Base-by-base conservation (phyloP, 2,797 vertebrate species). In the Acanthurus leucopareius region DNA sequence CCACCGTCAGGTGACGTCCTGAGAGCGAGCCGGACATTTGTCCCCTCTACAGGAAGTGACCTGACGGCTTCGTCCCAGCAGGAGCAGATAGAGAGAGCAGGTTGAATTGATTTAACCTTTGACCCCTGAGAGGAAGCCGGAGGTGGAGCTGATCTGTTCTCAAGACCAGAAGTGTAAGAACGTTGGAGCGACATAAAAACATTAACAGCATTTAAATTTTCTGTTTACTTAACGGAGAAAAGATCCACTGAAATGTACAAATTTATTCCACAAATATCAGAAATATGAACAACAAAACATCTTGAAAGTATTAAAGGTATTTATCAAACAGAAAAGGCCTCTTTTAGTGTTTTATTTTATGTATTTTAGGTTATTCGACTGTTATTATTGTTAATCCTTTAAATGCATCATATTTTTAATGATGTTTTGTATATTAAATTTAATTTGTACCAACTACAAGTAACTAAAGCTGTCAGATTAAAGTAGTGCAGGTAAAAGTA, bases 31-130 rank as follows among this genome's bases (percentile, higher is more conserved):
- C 16, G 81, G 81, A 91, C 91, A 91, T 94, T 78, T 91, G 89
- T 93, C 88, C 88, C 79, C 28, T 32, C 83, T 68, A 83, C 83
- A 93, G 92, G 93, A 95, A 92, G 88, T 90, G 89, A 84, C 67
- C 78, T 80, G 82, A 79, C 49, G 74, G 76, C 76, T 85, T 83
- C 45, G 81, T 90, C 86, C 86, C 87, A 87, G 84, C 65, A 75
- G 86, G 85, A 83, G 79, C 88, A 83, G 85, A 89, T 82, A 89
- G 83, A 85, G 75, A 67, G 82, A 88, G 73, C 80, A 91, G 86
- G 84, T 85, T 90, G 88, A 88, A 89, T 82, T 72, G 84, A 78
- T 85, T 91, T 94, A 84, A 92, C 91, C 92, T 89, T 83, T 84
- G 78, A 88, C 86, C 83, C 64, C 54, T 61, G 67, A 42, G 49